A percentile compares a stretch with the other conserved stretches of the same genome.
phyloP scores from a whole-genome alignment of 2,113 vertebrate genomes.

The Lagopus muta region DNA sequence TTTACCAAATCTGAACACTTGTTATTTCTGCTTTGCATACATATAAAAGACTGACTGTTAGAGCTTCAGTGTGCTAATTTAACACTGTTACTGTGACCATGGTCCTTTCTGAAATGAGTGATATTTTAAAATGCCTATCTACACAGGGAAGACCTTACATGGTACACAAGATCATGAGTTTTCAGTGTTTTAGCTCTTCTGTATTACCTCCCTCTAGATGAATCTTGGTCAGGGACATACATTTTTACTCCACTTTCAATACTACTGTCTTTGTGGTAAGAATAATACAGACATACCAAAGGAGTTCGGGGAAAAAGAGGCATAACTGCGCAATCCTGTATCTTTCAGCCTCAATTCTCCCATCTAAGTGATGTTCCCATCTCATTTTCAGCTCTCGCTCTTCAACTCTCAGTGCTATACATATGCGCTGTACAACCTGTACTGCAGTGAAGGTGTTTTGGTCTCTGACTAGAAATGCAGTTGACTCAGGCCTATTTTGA shows the following conservation, averaged over 20 bases:
- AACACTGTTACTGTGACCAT: neutral
- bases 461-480: neutral
- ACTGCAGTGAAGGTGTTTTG: neutral
- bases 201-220: neutral
- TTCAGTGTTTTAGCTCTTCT: neutral
- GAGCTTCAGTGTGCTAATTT: neutral
- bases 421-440: accelerated
- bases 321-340: neutral
- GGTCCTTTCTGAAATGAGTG: neutral
- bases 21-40: neutral
- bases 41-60: neutral
- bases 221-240: neutral
- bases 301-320: neutral
- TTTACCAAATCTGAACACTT: neutral
- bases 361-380: accelerated
- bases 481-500: slow-evolving; percentile 8
- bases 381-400: accelerated
- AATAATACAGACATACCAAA: neutral
- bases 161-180: neutral
- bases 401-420: accelerated
- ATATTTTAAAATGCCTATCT: neutral
- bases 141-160: accelerated
- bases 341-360: accelerated
- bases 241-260: neutral
- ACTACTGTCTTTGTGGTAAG: neutral